A percentile compares a stretch with the other conserved stretches of the same genome.
Conservation (phyloP, 2,113 vertebrate species). For the Lophius piscatorius region DNA sequence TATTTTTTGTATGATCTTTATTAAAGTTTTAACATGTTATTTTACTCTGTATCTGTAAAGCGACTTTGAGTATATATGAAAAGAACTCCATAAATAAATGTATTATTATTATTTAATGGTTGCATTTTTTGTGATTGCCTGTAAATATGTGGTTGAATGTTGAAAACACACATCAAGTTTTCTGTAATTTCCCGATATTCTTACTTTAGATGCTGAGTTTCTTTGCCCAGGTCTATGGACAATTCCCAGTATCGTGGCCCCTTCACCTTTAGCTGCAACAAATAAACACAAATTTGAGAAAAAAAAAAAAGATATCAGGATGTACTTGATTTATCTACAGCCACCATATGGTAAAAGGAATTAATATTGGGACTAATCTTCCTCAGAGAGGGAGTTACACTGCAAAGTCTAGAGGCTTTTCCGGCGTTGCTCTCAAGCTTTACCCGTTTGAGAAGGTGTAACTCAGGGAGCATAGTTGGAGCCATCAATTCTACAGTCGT, state of each 20-base stretch:
- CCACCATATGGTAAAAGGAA: neutral
- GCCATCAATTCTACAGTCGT: constrained; percentile 96
- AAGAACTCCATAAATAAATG: no score
- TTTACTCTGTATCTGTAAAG: no score
- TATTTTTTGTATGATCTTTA: no score
- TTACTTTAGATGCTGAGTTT: constrained; percentile 91
- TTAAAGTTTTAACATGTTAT: no score
- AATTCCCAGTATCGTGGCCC: constrained; percentile 98
- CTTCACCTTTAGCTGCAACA: constrained; percentile 91
- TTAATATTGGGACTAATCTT: neutral
- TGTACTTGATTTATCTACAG: neutral
- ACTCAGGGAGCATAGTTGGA: constrained; percentile 93
- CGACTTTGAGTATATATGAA: no score
- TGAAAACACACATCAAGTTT: neutral
- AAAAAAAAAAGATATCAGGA: neutral
- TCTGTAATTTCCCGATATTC: constrained; percentile 34
- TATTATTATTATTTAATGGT: no score
- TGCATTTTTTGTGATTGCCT: no score
- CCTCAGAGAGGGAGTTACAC: neutral
- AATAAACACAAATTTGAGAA: neutral
- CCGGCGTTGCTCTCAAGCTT: constrained; percentile 18
- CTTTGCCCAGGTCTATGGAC: constrained; percentile 91
- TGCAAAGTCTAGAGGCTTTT: neutral
- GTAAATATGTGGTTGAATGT: no score
- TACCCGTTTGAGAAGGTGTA: constrained; percentile 94